Base-by-base conservation (phyloP, 2,888 invertebrate species). In the Xanthorhoe spadicearia region DNA sequence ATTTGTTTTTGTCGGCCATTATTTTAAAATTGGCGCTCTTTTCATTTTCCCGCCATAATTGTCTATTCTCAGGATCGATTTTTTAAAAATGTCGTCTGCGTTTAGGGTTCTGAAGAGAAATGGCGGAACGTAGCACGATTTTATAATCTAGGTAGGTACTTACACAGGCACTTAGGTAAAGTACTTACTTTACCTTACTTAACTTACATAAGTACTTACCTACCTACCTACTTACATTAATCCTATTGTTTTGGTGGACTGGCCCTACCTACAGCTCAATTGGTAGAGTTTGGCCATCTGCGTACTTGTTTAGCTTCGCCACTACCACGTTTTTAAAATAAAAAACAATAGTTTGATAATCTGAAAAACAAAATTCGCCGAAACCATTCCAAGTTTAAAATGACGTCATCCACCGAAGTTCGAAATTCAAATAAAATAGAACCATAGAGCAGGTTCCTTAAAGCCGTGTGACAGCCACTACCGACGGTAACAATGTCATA, bases 401-500 rank as follows among this genome's bases (percentile, higher is more conserved):
- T 28, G n/a, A 23, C n/a, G 51, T 43, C 19, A 51, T 9, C 4
- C 19, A 32, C 32, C 32, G 38, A 43, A 43, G 38, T 43, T 43
- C 38, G 48, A 51, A 51, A 58, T 28, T 53, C 28, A 46, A 57
- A 63, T 46, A 58, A 55, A 32, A 58, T 54, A 54, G 58, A 46
- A 56, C 49, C 13, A 32, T 61, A 57, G n/a, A 43, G 61, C 7
- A 50, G 60, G 65, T 53, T 35, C 15, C 4, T 5, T 46, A 58
- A 55, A 65, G 64, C 54, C 65, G 60, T 59, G 56, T 65, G 67
- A 65, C 61, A 60, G 62, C 51, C 56, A 67, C 60, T 61, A 68
- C 55, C 58, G 71, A 50, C 69, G 48, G 63, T 59, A 64, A 68
- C 68, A 68, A 60, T 64, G 65, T 70, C 68, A 65, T 68, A 68